These are phyloP conservation scores for Xylocopa sonorina DNA, from an alignment of 1,140 invertebrate genomes.

Conservation along the genomic window DNA sequence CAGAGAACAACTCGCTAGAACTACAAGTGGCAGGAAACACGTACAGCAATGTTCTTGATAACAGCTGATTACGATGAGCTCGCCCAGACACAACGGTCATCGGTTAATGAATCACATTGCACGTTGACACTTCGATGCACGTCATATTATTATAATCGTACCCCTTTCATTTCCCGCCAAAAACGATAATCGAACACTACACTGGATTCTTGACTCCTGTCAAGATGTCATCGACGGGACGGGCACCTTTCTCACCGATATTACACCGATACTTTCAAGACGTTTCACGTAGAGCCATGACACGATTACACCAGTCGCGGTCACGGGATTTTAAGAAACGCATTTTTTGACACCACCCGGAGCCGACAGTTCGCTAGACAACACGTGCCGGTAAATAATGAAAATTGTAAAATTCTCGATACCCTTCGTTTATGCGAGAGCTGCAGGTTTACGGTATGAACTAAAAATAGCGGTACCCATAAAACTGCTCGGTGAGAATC, in stretches of 20 bases:
- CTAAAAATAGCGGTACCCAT: conserved; percentile 72
- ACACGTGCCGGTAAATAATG: conserved; percentile 41
- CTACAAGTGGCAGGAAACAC: conserved; percentile 53
- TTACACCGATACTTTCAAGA: background rate
- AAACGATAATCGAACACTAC: background rate
- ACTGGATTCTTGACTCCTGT: background rate
- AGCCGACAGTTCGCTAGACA: background rate
- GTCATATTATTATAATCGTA: background rate
- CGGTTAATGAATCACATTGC: conserved; percentile 28
- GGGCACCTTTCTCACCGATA: background rate
- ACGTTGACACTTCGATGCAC: background rate
- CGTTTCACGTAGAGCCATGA: background rate
- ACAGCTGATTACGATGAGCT: conserved; percentile 65
- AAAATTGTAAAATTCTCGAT: conserved; percentile 50
- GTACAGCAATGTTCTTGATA: conserved; percentile 52
- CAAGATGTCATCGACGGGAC: background rate
- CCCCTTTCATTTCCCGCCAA: conserved; percentile 40
- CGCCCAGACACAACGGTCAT: conserved; percentile 35
- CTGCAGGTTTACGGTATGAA: conserved; percentile 59
- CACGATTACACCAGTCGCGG: conserved; percentile 2
- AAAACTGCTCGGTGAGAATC: conserved; percentile 62
- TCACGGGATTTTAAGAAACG: background rate
- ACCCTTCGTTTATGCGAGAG: conserved; percentile 45
- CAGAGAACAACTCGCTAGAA: conserved; percentile 36
- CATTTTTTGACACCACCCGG: background rate